Conservation (phyloP, 2,888 invertebrate genomes). For the Agonopterix heracliana region DNA sequence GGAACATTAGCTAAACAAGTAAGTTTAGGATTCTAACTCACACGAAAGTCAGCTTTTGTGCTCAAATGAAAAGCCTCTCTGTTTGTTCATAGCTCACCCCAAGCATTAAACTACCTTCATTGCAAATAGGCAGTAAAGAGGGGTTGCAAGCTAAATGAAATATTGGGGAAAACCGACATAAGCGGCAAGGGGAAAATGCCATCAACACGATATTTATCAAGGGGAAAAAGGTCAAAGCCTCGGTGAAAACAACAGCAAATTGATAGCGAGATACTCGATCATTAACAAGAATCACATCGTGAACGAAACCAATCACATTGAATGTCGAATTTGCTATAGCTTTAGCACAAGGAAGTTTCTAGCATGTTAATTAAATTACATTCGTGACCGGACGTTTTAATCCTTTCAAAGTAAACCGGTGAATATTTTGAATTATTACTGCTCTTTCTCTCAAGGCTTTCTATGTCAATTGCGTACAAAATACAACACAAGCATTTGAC, state of each 20-base stretch:
- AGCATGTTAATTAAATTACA: constrained; percentile 36
- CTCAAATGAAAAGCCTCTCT: neutral
- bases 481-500: too few species aligned
- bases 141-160: constrained; percentile 18
- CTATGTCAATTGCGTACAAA: too few species aligned
- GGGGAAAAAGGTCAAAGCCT: constrained; percentile 27
- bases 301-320: constrained; percentile 5
- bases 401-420: constrained; percentile 25
- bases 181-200: constrained; percentile 24
- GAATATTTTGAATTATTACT: constrained; percentile 31
- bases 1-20: too few species aligned
- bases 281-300: neutral
- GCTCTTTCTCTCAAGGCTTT: too few species aligned
- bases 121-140: constrained; percentile 11
- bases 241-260: constrained; percentile 10
- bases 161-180: constrained; percentile 19
- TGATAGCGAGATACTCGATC: neutral
- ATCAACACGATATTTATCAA: constrained; percentile 24
- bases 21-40: too few species aligned
- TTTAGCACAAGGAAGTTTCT: constrained; percentile 25
- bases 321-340: constrained; percentile 12
- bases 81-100: neutral
- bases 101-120: neutral
- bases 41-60: neutral
- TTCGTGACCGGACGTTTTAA: constrained; percentile 38